Base-by-base conservation (phyloP, 2,888 invertebrate species). In the Sesamia inferens region DNA sequence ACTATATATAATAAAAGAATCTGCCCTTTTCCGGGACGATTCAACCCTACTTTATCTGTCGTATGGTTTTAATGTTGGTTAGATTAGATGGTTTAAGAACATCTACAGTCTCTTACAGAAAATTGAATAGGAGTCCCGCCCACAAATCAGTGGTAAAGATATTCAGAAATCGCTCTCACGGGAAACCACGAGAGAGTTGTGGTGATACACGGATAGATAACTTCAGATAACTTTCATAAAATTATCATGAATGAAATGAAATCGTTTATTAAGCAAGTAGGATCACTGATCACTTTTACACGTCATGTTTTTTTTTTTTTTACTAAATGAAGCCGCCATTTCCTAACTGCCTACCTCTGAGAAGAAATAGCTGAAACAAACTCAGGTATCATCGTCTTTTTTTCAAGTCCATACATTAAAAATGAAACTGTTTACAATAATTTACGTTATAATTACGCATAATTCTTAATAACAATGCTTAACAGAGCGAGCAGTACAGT, bases 91-190 rank as follows among this genome's bases (percentile, higher is more conserved):
- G 72, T 82, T 79, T 76, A 77, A 65, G 81, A 76, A 79, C 74
- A 76, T 68, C 61, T 62, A 76, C 77, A 72, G 78, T 79, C 78
- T 79, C 76, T 78, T 57, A 71, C 70, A 76, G 82, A 74, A 87
- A 87, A 89, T 89, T 89, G 86, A 88, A 86, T 85, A 78, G 81
- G 79, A 74, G 65, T 80, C 73, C 74, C 76, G 39, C 58, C 76
- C 76, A 71, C 47, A 70, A 83, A 76, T 77, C 69, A 74, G 70
- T 78, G 71, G 80, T 78, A 79, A 76, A 81, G 84, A 84, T 84
- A 86, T 86, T 86, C 82, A 68, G 84, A 74, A 79, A 87, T 78
- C 82, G 82, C 68, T 82, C 65, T 72, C 78, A 74, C 76, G 82
- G 71, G 67, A 61, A 67, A 71, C 63, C 55, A 55, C 64, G 39